Conservation (phyloP, 92 coral and sea anemone genomes). For the Zoanthus solanderi region DNA sequence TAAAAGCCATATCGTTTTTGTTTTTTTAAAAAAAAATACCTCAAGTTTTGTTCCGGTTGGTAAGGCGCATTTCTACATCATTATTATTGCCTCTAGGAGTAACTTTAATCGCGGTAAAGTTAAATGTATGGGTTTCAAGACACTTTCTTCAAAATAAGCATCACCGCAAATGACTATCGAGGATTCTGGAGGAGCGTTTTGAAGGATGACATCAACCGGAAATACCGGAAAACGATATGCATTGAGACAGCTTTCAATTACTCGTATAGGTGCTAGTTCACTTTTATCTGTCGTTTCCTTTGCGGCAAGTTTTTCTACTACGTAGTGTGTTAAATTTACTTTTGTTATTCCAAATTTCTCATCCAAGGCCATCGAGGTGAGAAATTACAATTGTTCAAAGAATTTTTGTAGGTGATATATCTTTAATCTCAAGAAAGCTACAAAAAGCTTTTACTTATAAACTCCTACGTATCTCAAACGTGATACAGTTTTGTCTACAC, state of each 20-base stretch:
- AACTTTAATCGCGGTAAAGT: conserved; percentile 30
- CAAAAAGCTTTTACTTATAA: neutral
- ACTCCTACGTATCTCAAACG: neutral
- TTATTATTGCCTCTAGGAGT: conserved; percentile 6
- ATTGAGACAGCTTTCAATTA: conserved; percentile 55
- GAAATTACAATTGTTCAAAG: neutral
- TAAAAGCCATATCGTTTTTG: neutral
- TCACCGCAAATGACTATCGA: conserved; percentile 17
- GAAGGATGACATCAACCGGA: conserved; percentile 69
- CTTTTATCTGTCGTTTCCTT: conserved; percentile 38
- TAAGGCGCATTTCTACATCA: conserved; percentile 4
- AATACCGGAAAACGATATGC: conserved; percentile 65
- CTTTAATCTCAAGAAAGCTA: neutral
- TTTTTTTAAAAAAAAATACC: conserved; percentile 3
- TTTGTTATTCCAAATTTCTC: neutral
- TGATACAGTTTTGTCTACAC: conserved; percentile 23
- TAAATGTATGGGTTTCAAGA: conserved; percentile 3
- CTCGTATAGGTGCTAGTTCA: neutral
- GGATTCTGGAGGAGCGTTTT: conserved; percentile 45
- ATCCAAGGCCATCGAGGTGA: neutral
- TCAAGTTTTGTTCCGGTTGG: conserved; percentile 7
- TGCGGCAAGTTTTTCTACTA: conserved; percentile 34
- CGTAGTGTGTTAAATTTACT: neutral
- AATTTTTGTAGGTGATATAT: neutral
- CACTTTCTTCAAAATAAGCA: neutral